Evolutionary conservation across 2,797 vertebrate species (phyloP).

Genomic region (Syndactyla subalaris): DNA sequence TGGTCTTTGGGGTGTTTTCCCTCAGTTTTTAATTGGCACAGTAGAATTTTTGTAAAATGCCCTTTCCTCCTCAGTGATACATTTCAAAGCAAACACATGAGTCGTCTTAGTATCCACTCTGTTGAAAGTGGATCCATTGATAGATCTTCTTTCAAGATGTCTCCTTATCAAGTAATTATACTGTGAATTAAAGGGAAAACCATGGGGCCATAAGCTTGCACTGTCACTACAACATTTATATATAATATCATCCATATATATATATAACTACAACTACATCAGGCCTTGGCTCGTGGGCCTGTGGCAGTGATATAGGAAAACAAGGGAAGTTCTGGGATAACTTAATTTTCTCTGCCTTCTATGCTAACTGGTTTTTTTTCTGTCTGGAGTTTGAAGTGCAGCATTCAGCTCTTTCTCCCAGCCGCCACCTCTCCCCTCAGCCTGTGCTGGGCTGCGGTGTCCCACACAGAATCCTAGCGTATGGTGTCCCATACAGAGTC

Average conservation of each 20-base stretch:
- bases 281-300: background rate
- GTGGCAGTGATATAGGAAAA: background rate
- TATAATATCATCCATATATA: background rate
- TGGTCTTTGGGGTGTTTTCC: background rate
- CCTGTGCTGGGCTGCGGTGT: background rate
- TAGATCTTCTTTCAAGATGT: background rate
- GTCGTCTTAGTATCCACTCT: background rate
- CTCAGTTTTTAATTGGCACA: background rate
- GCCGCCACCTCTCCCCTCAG: background rate
- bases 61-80: background rate
- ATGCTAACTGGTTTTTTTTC: fast-evolving
- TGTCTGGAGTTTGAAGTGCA: background rate
- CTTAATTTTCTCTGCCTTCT: background rate
- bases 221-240: background rate
- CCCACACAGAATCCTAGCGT: background rate
- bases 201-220: background rate
- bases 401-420: background rate
- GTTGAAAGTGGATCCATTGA: background rate
- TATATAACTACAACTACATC: background rate
- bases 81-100: background rate
- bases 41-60: background rate
- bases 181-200: background rate
- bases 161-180: background rate
- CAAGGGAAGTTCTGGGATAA: background rate
- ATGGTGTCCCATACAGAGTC: background rate